Evolutionary conservation across 2,113 vertebrate genomes (phyloP).

Genomic region (Puma concolor): DNA sequence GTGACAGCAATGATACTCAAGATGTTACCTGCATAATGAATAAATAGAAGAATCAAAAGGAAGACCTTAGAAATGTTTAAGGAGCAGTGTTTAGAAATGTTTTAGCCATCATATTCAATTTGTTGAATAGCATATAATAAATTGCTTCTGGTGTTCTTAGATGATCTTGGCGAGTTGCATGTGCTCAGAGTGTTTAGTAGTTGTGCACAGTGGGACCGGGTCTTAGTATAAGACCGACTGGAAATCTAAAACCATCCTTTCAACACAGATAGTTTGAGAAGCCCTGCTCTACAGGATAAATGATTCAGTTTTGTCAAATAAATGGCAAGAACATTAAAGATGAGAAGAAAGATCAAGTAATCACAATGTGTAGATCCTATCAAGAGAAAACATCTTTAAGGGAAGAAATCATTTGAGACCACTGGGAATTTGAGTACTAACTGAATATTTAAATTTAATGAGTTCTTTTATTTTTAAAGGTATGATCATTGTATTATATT

Average conservation of each 20-base stretch:
- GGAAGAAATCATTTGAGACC: not conserved
- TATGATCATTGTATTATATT: not conserved
- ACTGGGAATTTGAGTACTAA: not conserved
- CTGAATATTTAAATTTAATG: slow-evolving; percentile 7
- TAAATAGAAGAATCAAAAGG: not conserved
- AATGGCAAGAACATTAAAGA: not conserved
- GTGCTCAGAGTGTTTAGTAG: not conserved
- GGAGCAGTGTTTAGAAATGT: not conserved
- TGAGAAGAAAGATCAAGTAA: not conserved
- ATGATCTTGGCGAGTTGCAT: not conserved
- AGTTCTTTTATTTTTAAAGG: not conserved
- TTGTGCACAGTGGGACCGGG: not conserved
- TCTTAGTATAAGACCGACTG: not conserved
- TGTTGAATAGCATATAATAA: not conserved
- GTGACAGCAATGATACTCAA: not conserved
- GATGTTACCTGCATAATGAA: not conserved
- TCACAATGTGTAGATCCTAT: not conserved
- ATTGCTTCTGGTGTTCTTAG: not conserved
- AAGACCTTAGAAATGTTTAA: not conserved
- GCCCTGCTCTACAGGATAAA: not conserved
- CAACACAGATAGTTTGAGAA: not conserved
- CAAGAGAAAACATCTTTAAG: not conserved
- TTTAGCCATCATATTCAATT: not conserved
- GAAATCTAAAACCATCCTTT: not conserved
- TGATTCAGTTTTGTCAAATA: not conserved